phyloP scores from a whole-genome alignment of 2,888 invertebrate genomes.

The Arge pagana region DNA sequence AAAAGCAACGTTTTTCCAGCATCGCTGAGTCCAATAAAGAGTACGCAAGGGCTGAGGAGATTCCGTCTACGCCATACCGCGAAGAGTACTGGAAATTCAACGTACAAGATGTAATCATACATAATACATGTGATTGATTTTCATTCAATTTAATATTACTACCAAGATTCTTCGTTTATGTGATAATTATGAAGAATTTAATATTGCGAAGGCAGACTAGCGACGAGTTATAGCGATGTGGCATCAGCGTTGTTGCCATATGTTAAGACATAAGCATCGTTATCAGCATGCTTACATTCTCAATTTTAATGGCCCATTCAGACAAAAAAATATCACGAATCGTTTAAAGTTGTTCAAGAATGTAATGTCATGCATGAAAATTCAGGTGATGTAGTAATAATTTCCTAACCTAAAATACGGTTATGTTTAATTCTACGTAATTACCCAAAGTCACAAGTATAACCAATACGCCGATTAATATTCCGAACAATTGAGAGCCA shows the following conservation, averaged over 20 bases:
- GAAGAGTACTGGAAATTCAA: slow-evolving; percentile 64
- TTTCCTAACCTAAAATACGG: slow-evolving; percentile 26
- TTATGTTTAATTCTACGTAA: slow-evolving; percentile 21
- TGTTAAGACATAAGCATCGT: no score
- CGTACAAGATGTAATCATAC: no score
- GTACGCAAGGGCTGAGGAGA: slow-evolving; percentile 67
- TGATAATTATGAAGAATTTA: no score
- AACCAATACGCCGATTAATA: slow-evolving; percentile 49
- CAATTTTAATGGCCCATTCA: neutral
- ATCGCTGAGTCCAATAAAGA: slow-evolving; percentile 85
- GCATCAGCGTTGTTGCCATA: no score
- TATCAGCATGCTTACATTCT: no score
- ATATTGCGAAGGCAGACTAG: no score
- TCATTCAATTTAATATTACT: neutral
- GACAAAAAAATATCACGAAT: neutral
- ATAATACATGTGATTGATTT: slow-evolving; percentile 1
- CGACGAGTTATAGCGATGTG: no score
- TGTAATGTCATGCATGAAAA: neutral
- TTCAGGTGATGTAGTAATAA: slow-evolving; percentile 13
- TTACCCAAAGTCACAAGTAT: slow-evolving; percentile 55
- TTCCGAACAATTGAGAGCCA: slow-evolving; percentile 45
- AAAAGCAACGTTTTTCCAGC: slow-evolving; percentile 90
- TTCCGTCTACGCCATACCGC: slow-evolving; percentile 66
- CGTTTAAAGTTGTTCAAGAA: no score
- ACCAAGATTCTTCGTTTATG: no score